A percentile compares a stretch with the other conserved stretches of the same genome.
Evolutionary conservation across 2,888 invertebrate species (phyloP).

Genomic region (Mesoligia furuncula): DNA sequence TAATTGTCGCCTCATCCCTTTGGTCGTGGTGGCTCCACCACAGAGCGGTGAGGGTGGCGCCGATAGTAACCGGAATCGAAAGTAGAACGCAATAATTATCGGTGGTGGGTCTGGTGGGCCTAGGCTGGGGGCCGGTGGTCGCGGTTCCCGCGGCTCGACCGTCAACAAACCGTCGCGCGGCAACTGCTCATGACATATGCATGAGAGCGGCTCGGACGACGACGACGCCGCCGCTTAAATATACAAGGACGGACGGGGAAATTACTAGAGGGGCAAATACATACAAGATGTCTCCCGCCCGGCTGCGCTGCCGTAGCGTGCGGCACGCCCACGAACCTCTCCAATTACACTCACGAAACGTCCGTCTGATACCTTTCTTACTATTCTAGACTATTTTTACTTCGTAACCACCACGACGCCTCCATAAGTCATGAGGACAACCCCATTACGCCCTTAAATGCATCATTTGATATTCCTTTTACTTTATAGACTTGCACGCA

Average conservation of each 20-base stretch:
- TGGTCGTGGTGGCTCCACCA: conserved; percentile 68
- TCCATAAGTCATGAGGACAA: conserved; percentile 86
- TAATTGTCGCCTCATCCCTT: conserved; percentile 89
- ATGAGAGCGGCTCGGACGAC: conserved; percentile 86
- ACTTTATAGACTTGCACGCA: conserved; percentile 74
- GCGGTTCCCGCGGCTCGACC: conserved; percentile 86
- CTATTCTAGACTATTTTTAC: conserved; percentile 83
- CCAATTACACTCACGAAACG: conserved; percentile 87
- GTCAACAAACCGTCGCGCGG: conserved; percentile 90
- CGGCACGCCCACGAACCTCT: conserved; percentile 78
- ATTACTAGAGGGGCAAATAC: conserved; percentile 88
- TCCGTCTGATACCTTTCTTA: conserved; percentile 79
- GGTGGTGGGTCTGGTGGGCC: conserved; percentile 76
- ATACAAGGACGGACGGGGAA: conserved; percentile 88
- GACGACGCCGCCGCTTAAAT: conserved; percentile 84
- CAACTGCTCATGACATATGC: conserved; percentile 91
- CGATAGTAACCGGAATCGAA: conserved; percentile 85
- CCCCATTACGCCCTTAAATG: conserved; percentile 79
- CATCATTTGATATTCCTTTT: conserved; percentile 83
- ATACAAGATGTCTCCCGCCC: conserved; percentile 84
- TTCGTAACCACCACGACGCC: conserved; percentile 76
- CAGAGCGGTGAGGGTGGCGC: conserved; percentile 72
- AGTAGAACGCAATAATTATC: conserved; percentile 88
- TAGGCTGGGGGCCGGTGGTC: conserved; percentile 79
- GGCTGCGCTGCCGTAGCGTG: conserved; percentile 78